phyloP scores from a whole-genome alignment of 1,140 invertebrate genomes.

The Carposina sasakii region DNA sequence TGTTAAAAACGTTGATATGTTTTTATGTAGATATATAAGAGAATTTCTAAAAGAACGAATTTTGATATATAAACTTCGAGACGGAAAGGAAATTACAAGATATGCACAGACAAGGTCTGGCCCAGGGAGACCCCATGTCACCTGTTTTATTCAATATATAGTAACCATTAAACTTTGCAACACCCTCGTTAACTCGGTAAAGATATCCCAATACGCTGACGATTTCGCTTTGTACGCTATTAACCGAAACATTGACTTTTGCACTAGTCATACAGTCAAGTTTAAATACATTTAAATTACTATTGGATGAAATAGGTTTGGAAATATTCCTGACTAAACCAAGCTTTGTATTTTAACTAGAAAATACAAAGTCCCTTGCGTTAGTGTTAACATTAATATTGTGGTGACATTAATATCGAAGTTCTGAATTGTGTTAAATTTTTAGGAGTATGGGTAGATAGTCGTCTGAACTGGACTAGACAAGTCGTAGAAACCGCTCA shows the following conservation, averaged over 20 bases:
- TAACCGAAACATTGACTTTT: neutral
- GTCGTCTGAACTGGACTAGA: neutral
- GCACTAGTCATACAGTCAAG: neutral
- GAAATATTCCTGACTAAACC: neutral
- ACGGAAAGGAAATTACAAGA: neutral
- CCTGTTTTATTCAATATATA: conserved; percentile 8
- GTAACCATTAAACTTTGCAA: neutral
- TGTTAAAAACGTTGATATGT: neutral
- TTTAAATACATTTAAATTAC: neutral
- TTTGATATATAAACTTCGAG: neutral
- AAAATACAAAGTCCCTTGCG: neutral
- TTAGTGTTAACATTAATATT: neutral
- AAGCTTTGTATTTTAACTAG: conserved; percentile 2
- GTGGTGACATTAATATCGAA: neutral
- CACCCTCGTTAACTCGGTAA: neutral
- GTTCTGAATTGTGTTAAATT: neutral
- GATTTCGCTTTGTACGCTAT: conserved; percentile 4
- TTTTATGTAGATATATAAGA: neutral
- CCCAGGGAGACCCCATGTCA: conserved; percentile 2
- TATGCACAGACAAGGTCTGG: neutral
- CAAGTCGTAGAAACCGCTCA: neutral
- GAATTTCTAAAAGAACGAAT: conserved; percentile 1
- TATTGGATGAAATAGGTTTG: conserved; percentile 1
- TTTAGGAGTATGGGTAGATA: conserved; percentile 7
- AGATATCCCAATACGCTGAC: conserved; percentile 6